Percentiles rank a stretch among this genome's conserved stretches.
phyloP scores from a whole-genome alignment of 2,888 invertebrate genomes.

The Melieria picta region DNA sequence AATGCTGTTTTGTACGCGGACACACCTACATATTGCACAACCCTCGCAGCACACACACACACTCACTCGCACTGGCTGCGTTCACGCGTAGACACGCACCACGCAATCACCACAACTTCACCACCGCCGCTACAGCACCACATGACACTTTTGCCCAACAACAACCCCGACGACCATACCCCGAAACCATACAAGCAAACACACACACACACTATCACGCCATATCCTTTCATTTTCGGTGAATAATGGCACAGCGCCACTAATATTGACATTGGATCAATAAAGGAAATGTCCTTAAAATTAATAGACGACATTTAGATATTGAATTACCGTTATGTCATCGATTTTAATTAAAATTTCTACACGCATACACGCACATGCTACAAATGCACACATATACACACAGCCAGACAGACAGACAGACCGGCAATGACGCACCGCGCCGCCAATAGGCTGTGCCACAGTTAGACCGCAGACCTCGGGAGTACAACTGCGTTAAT shows the following conservation, averaged over 20 bases:
- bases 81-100: background rate
- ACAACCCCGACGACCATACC: background rate
- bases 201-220: background rate
- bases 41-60: too few species aligned
- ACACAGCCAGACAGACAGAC: slow-evolving; percentile 27
- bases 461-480: too few species aligned
- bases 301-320: slow-evolving; percentile 61
- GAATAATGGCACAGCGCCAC: slow-evolving; percentile 32
- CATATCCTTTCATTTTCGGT: background rate
- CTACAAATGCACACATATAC: slow-evolving; percentile 18
- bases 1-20: too few species aligned
- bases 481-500: too few species aligned
- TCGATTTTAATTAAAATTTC: slow-evolving; percentile 64
- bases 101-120: background rate
- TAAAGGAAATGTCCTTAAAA: slow-evolving; percentile 59
- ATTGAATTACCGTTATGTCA: slow-evolving; percentile 63
- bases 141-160: too few species aligned
- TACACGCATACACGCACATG: slow-evolving; percentile 37
- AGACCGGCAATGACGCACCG: too few species aligned
- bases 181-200: background rate
- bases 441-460: too few species aligned
- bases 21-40: too few species aligned
- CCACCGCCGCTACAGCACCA: background rate
- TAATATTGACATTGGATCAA: slow-evolving; percentile 60
- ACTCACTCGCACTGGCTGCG: background rate